Percentiles rank a stretch among this genome's conserved stretches.
Evolutionary conservation across 2,888 invertebrate genomes (phyloP).

Genomic region (Ennomos quercinarius): DNA sequence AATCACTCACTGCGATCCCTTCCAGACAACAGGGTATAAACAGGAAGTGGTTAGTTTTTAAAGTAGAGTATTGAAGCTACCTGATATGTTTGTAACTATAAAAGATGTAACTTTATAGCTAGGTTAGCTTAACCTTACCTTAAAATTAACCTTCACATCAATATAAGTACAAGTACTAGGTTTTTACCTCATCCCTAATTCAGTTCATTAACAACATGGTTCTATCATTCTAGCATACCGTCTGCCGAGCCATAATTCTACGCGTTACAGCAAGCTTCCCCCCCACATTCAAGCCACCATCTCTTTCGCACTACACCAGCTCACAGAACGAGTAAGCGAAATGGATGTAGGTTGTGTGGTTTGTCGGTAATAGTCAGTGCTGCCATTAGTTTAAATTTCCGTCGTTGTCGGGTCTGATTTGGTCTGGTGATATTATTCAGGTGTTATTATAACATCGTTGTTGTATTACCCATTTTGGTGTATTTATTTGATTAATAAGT

Average conservation of each 20-base stretch:
- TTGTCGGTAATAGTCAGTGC: constrained; percentile 25
- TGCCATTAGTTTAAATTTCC: constrained; percentile 35
- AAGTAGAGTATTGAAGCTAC: no score
- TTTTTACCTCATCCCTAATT: constrained; percentile 20
- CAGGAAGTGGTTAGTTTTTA: no score
- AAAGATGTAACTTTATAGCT: no score
- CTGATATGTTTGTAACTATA: no score
- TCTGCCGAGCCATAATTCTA: constrained; percentile 56
- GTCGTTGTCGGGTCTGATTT: constrained; percentile 27
- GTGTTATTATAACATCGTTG: constrained; percentile 10
- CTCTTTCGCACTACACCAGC: constrained; percentile 41
- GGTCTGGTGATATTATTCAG: constrained; percentile 22
- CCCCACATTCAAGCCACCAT: constrained; percentile 43
- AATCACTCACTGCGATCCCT: no score
- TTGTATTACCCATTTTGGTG: not conserved
- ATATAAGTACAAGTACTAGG: constrained; percentile 1
- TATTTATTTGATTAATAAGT: not conserved
- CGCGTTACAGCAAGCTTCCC: constrained; percentile 59
- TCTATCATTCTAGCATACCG: constrained; percentile 48
- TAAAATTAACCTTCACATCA: no score
- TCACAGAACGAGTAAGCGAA: constrained; percentile 54
- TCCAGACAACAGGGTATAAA: no score
- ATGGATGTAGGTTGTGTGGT: constrained; percentile 38
- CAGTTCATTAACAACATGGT: constrained; percentile 46
- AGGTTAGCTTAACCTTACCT: no score